These are phyloP conservation scores for Caenorhabditis remanei DNA, from an alignment of 1,140 invertebrate genomes.

Conservation along the genomic window DNA sequence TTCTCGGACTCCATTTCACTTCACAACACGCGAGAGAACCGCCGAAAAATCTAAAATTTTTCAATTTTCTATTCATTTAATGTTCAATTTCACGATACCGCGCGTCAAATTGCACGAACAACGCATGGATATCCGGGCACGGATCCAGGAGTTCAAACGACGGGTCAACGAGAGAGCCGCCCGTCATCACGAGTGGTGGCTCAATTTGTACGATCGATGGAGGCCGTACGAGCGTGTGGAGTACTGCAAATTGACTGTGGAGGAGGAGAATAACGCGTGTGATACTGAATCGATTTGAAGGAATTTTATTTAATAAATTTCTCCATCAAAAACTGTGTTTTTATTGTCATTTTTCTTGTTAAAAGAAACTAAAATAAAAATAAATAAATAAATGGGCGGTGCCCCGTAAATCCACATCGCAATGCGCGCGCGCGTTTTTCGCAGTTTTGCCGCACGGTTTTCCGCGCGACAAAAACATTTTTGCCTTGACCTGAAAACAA, in stretches of 20 bases:
- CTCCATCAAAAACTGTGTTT: neutral
- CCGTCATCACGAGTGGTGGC: neutral
- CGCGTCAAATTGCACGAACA: conserved; percentile 89
- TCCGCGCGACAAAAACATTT: neutral
- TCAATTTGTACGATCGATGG: too few relatives aligned
- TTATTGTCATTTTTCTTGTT: too few relatives aligned
- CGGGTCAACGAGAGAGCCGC: conserved; percentile 79
- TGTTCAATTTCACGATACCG: conserved; percentile 70
- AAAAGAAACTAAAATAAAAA: neutral
- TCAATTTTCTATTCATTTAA: neutral
- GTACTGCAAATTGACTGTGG: too few relatives aligned
- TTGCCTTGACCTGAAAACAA: neutral
- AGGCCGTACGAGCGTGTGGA: too few relatives aligned
- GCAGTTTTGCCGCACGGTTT: neutral
- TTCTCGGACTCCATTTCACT: conserved; percentile 93
- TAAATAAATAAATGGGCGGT: neutral
- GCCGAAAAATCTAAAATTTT: conserved; percentile 84
- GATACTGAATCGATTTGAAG: too few relatives aligned
- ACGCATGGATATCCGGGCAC: conserved; percentile 88
- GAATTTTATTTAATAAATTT: too few relatives aligned
- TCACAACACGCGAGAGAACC: conserved; percentile 84
- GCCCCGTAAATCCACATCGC: conserved; percentile 25
- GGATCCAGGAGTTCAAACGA: conserved; percentile 89
- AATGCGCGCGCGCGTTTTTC: neutral
- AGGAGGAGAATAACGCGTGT: too few relatives aligned